Percentiles rank a stretch among this genome's conserved stretches.
Conservation (phyloP, 2,888 invertebrate genomes). For the Hesperia comma region DNA sequence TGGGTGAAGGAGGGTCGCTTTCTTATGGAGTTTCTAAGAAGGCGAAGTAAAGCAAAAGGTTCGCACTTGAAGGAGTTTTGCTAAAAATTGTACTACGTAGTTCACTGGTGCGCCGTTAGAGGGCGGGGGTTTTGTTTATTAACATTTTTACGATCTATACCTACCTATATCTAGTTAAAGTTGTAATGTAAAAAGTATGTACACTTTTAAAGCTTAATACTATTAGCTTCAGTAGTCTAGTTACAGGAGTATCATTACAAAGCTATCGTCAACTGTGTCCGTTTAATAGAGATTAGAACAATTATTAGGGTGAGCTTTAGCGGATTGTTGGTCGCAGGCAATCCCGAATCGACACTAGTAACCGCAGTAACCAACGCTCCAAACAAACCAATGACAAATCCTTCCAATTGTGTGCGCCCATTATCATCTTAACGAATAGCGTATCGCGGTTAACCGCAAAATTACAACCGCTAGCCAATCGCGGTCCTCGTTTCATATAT, state of each 20-base stretch:
- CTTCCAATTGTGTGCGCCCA: constrained; percentile 64
- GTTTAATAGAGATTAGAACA: constrained; percentile 25
- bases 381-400: constrained; percentile 70
- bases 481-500: constrained; percentile 64
- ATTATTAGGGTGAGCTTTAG: constrained; percentile 19
- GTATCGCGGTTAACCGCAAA: constrained; percentile 80
- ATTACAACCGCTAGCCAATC: constrained; percentile 74
- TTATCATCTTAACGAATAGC: constrained; percentile 82
- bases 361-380: constrained; percentile 53
- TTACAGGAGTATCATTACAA: background rate
- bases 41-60: constrained; percentile 80
- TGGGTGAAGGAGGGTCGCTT: constrained; percentile 63
- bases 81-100: constrained; percentile 70
- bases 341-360: constrained; percentile 50
- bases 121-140: constrained; percentile 57
- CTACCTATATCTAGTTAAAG: background rate
- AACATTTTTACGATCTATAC: background rate
- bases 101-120: constrained; percentile 63
- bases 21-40: constrained; percentile 81
- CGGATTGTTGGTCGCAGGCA: constrained; percentile 41
- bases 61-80: constrained; percentile 75
- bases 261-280: background rate
- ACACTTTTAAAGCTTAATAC: background rate
- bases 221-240: background rate
- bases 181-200: no score